Conservation (phyloP, 1,140 invertebrate genomes). For the Orchestia grillus region DNA sequence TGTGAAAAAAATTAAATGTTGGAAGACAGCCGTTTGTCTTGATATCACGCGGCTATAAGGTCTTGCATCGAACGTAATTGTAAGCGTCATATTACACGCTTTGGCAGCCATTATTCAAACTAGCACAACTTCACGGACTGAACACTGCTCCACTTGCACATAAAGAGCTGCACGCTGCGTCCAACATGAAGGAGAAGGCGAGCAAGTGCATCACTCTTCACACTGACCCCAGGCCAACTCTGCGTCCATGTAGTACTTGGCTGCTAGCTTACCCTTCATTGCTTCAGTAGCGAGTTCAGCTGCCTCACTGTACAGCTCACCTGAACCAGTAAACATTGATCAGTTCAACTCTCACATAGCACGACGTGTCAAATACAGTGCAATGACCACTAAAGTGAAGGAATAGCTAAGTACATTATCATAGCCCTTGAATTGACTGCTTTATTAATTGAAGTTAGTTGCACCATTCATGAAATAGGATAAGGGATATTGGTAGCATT, state of each 20-base stretch:
- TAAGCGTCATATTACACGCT: neutral
- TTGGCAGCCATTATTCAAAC: neutral
- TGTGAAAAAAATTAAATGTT: neutral
- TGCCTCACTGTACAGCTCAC: constrained; percentile 74
- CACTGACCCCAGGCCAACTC: constrained; percentile 72
- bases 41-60: neutral
- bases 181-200: neutral
- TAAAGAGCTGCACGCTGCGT: neutral
- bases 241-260: constrained; percentile 75
- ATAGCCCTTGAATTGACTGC: neutral
- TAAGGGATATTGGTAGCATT: neutral
- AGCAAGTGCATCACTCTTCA: constrained; percentile 61
- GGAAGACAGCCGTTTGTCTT: neutral
- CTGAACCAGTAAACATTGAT: constrained; percentile 34
- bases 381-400: neutral
- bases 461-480: neutral
- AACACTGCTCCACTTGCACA: neutral
- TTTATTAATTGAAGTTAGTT: neutral
- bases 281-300: constrained; percentile 75
- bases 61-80: neutral
- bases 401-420: neutral
- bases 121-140: neutral
- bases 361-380: neutral
- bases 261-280: constrained; percentile 76
- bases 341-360: neutral